Percentiles rank a stretch among this genome's conserved stretches.
Conservation (phyloP, 2,888 invertebrate genomes). For the Liopterus haemorrhoidalis region DNA sequence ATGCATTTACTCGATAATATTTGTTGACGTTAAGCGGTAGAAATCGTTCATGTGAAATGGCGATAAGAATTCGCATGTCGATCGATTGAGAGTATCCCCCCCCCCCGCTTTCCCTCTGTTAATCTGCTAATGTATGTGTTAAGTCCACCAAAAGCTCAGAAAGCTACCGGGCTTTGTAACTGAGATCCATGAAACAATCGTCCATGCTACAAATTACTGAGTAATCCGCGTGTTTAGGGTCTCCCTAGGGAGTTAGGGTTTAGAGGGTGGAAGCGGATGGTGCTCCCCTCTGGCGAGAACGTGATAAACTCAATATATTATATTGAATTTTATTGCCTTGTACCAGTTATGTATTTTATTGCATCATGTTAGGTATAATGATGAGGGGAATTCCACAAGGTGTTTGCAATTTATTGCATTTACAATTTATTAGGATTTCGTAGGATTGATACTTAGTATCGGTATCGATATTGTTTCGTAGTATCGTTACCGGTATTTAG, state of each 20-base stretch:
- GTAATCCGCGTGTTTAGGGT: constrained; percentile 30
- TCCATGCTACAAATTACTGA: constrained; percentile 36
- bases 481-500: not conserved
- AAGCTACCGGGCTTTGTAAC: constrained; percentile 22
- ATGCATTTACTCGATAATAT: too few species aligned
- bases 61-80: constrained; percentile 19
- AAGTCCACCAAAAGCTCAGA: constrained; percentile 20
- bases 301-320: constrained; percentile 44
- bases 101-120: constrained; percentile 10
- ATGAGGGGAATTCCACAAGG: too few species aligned
- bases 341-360: constrained; percentile 32
- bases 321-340: constrained; percentile 47
- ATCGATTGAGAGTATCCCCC: constrained; percentile 11
- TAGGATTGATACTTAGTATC: too few species aligned
- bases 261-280: not conserved
- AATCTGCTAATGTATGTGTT: constrained; percentile 25
- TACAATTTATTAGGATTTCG: too few species aligned
- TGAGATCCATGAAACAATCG: constrained; percentile 33
- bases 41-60: constrained; percentile 19
- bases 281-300: constrained; percentile 8
- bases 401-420: too few species aligned
- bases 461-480: not conserved
- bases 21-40: too few species aligned
- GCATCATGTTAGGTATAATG: constrained; percentile 19
- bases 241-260: constrained; percentile 7